Conservation (phyloP, 2,113 vertebrate species). For the Gymnobelideus leadbeateri region DNA sequence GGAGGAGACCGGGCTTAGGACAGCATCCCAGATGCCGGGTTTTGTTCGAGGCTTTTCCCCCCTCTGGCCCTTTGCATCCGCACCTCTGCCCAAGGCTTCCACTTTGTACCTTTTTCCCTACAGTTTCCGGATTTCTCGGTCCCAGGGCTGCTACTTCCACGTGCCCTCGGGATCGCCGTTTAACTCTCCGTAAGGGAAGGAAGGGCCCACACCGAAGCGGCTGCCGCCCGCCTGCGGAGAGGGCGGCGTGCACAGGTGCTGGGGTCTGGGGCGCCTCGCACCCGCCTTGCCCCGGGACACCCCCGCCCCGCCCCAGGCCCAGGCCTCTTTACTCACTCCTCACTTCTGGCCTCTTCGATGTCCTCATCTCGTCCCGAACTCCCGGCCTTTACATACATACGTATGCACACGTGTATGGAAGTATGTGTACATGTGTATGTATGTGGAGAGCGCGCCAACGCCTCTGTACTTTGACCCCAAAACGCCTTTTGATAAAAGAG, state of each 20-base stretch:
- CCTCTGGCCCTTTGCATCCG: not conserved
- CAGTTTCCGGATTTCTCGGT: not conserved
- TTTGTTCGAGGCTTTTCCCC: not conserved
- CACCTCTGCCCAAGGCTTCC: not conserved
- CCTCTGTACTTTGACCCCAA: not conserved
- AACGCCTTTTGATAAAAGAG: not conserved
- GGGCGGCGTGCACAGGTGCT: not conserved
- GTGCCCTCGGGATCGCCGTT: not conserved
- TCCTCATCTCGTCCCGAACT: rapidly evolving
- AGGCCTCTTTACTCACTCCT: not conserved
- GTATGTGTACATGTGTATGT: too few species aligned
- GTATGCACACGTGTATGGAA: too few species aligned
- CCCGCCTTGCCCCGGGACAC: not conserved
- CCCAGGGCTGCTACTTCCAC: not conserved
- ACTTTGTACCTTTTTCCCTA: not conserved
- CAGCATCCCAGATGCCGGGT: not conserved
- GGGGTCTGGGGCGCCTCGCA: not conserved
- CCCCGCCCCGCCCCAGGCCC: not conserved
- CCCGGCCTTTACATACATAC: rapidly evolving
- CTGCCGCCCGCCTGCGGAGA: not conserved
- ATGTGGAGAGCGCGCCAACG: too few species aligned
- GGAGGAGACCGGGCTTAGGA: too few species aligned
- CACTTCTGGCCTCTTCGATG: not conserved
- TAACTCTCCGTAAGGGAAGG: not conserved
- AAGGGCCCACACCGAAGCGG: not conserved